Base-by-base conservation (phyloP, 2,888 invertebrate species). In the Eristalis arbustorum region DNA sequence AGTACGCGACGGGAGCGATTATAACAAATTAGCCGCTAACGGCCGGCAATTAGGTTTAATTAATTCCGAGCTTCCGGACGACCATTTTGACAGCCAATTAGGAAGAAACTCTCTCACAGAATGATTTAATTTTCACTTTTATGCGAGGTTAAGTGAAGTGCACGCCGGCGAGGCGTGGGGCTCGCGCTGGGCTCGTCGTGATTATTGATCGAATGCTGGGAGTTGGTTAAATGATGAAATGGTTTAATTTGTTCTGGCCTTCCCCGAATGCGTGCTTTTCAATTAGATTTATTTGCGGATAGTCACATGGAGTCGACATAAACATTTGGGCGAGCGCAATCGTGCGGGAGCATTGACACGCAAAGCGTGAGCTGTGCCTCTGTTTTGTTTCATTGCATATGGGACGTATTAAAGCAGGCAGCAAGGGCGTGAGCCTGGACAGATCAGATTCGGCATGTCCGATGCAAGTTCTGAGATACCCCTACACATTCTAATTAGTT, bases 21-120 rank as follows among this genome's bases (percentile, higher is more conserved):
- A 76, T 77, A 68, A 56, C 73, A 77, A 85, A 81, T 85, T 81
- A 81, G 64, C 73, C 81, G 68, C 68, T 85, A 85, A 85, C 25
- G 76, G 77, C 69, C 22, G 81, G 72, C 64, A 81, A 77, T 85
- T 85, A 73, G 37, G 61, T 81, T 81, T 77, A 77, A 85, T 85
- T 85, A 66, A 71, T 76, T 85, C 77, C 14, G 59, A 56, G 42
- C 69, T 69, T 67, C 71, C 34, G 23, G 66, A 61, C 25, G n/a
- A 57, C 59, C 77, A 66, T 49, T 77, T 77, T 81, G 73, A 77
- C 68, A 63, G 76, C 61, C 77, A 85, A 85, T 85, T 85, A 85
- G 61, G 63, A 34, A 31, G 64, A 40, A 77, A 64, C 73, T 81
- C 18, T 49, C n/a, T 6, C 42, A 14, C 42, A 18, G 49, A 49